Conservation (phyloP, 2,797 vertebrate genomes). For the Chloroceryle inda region DNA sequence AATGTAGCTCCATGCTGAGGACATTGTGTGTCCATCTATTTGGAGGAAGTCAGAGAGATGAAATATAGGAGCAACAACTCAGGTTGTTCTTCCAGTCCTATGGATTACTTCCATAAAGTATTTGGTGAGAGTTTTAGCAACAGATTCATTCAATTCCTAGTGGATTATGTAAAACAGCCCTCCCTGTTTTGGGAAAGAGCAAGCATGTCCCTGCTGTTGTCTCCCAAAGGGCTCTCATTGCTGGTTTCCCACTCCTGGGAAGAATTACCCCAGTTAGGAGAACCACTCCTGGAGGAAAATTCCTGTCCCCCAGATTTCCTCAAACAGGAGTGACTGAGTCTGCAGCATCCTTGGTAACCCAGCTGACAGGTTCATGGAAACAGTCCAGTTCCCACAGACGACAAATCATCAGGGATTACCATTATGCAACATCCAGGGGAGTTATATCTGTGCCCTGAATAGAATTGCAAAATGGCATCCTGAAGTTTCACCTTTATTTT, state of each 20-base stretch:
- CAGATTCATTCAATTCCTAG: background rate
- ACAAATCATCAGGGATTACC: background rate
- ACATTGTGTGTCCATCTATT: rapidly evolving
- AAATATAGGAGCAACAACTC: background rate
- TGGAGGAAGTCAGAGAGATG: background rate
- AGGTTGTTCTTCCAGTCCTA: background rate
- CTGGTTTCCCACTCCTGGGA: background rate
- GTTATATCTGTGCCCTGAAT: background rate
- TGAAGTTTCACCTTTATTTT: background rate
- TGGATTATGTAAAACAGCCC: background rate
- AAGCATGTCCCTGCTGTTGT: background rate
- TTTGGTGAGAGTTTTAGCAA: background rate
- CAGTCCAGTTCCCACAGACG: background rate
- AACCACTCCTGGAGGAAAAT: background rate
- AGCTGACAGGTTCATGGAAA: background rate
- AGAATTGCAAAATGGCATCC: background rate
- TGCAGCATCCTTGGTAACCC: background rate
- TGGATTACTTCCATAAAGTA: background rate
- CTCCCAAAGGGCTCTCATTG: background rate
- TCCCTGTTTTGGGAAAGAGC: background rate
- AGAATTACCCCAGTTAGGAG: background rate
- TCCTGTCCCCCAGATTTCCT: background rate
- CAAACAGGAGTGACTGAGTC: background rate
- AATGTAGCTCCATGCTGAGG: background rate
- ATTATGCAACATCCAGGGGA: background rate